Conservation (phyloP, 1,140 invertebrate species). For the Aphelenchoides fujianensis region DNA sequence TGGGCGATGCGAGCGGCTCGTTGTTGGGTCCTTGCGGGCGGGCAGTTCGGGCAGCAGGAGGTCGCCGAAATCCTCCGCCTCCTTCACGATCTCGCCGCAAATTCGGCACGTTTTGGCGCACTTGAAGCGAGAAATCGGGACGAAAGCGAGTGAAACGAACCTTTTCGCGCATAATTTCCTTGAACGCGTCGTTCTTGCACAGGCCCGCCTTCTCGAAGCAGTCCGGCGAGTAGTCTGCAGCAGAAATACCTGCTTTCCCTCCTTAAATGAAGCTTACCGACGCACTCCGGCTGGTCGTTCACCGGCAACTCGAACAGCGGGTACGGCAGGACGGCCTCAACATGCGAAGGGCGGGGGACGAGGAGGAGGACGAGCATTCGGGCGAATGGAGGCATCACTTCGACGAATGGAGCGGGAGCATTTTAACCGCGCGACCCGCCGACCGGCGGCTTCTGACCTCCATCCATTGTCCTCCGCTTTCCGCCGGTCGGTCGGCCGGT, state of each 20-base stretch:
- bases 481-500: too few relatives aligned
- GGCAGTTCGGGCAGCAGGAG: not conserved
- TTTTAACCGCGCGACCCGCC: too few relatives aligned
- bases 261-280: not conserved
- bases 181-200: constrained; percentile 22
- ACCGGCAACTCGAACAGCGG: constrained; percentile 14
- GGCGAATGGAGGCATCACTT: too few relatives aligned
- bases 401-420: too few relatives aligned
- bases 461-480: too few relatives aligned
- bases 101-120: constrained; percentile 21
- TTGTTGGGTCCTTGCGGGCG: not conserved
- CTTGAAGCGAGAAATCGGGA: too few relatives aligned
- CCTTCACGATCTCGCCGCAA: constrained; percentile 25
- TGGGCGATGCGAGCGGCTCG: not conserved
- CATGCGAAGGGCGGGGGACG: too few relatives aligned
- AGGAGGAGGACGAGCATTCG: too few relatives aligned
- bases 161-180: constrained; percentile 17
- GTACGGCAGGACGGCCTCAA: constrained; percentile 22
- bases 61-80: not conserved
- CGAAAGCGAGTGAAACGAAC: too few relatives aligned
- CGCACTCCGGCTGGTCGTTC: constrained; percentile 13
- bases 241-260: not conserved
- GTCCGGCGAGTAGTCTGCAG: constrained; percentile 20
- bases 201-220: constrained; percentile 13
- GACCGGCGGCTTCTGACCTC: too few relatives aligned